These are phyloP conservation scores for Elysia crispata DNA, from an alignment of 2,888 invertebrate species.

Conservation along the genomic window DNA sequence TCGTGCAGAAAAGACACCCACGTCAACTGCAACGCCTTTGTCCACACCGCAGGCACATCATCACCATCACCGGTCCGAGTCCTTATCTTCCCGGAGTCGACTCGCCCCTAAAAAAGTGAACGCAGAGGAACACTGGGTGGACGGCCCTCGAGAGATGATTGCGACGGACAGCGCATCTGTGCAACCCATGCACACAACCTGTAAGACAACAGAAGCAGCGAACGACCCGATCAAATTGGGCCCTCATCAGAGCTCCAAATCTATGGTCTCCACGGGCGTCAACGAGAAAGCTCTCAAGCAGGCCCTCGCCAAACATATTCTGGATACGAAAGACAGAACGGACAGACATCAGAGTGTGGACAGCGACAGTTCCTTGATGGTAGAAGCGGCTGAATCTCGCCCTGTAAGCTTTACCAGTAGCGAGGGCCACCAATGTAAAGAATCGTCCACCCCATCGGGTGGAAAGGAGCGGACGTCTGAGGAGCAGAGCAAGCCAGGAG, in stretches of 20 bases:
- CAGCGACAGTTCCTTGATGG: constrained; percentile 61
- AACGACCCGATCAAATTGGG: constrained; percentile 29
- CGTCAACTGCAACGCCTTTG: constrained; percentile 30
- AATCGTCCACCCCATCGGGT: constrained; percentile 52
- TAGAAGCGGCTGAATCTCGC: constrained; percentile 64
- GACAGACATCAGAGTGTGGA: constrained; percentile 66
- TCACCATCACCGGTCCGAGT: constrained; percentile 5
- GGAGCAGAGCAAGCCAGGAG: constrained; percentile 56
- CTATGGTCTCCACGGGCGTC: constrained; percentile 41
- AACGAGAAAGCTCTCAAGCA: constrained; percentile 54
- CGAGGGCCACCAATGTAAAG: constrained; percentile 52
- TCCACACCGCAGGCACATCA: too few relatives aligned
- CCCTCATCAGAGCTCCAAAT: constrained; percentile 26
- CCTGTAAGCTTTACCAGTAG: constrained; percentile 61
- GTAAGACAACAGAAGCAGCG: constrained; percentile 49
- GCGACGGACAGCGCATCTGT: constrained; percentile 41
- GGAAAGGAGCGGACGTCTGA: constrained; percentile 39
- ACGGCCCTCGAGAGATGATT: constrained; percentile 75
- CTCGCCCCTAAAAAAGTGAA: constrained; percentile 83
- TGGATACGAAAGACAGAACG: constrained; percentile 63
- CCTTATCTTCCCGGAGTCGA: constrained; percentile 41
- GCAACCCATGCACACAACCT: constrained; percentile 54
- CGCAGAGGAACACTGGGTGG: constrained; percentile 81
- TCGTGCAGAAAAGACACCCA: not conserved
- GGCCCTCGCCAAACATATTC: constrained; percentile 54